Percentiles rank a stretch among this genome's conserved stretches.
These are phyloP conservation scores for Ptilorrhoa leucosticta DNA, from an alignment of 2,113 vertebrate species.

Conservation along the genomic window DNA sequence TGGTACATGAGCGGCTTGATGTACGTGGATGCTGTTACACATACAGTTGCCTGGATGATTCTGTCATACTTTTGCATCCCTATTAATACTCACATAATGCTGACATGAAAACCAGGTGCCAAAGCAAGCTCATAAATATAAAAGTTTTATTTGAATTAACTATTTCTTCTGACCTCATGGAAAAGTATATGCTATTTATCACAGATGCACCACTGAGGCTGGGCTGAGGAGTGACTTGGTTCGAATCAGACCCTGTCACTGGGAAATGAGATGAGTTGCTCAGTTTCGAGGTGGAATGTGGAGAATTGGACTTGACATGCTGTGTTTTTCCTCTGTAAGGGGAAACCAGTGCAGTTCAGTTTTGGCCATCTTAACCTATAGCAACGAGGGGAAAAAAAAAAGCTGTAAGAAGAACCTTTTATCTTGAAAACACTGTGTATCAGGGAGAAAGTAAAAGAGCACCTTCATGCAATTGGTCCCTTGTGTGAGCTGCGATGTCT, in stretches of 20 bases:
- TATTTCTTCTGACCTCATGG: not conserved
- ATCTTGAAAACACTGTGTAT: not conserved
- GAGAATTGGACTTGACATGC: not conserved
- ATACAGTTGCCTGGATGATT: not conserved
- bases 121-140: not conserved
- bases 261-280: not conserved
- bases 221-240: not conserved
- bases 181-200: not conserved
- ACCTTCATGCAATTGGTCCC: not conserved
- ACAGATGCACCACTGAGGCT: not conserved
- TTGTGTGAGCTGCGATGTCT: not conserved
- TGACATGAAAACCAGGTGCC: slow-evolving; percentile 2
- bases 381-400: not conserved
- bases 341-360: not conserved
- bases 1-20: slow-evolving; percentile 21
- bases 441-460: not conserved
- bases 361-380: not conserved
- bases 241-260: not conserved
- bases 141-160: not conserved
- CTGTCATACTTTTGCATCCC: not conserved
- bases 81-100: not conserved
- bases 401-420: not conserved
- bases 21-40: not conserved
- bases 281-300: not conserved
- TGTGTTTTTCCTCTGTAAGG: not conserved